These are phyloP conservation scores for Poeciliopsis turrubarensis DNA, from an alignment of 2,113 vertebrate species.

Conservation along the genomic window DNA sequence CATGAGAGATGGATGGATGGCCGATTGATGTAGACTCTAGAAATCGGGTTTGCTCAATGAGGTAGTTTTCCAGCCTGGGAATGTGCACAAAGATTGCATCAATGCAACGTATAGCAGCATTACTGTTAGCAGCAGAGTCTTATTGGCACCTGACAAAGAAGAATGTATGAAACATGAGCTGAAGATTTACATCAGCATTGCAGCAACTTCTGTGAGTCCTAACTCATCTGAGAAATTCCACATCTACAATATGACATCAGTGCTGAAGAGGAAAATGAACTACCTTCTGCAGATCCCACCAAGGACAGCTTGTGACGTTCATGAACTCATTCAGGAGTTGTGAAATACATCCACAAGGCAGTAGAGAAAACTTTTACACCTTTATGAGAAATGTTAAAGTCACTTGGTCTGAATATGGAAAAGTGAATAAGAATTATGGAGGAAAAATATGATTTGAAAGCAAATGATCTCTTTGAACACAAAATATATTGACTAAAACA, in stretches of 20 bases:
- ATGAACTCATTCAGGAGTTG: background rate
- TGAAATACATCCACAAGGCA: background rate
- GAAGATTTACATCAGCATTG: conserved; percentile 30
- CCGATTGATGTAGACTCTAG: conserved; percentile 59
- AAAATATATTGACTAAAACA: background rate
- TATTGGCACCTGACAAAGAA: conserved; percentile 55
- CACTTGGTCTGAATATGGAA: background rate
- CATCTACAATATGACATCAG: conserved; percentile 13
- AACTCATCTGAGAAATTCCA: conserved; percentile 18
- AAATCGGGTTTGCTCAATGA: conserved; percentile 38
- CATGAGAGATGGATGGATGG: conserved; percentile 12
- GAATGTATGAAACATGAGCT: conserved; percentile 4
- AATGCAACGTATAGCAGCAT: conserved; percentile 14
- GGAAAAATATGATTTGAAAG: background rate
- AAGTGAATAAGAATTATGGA: no score
- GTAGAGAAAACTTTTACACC: background rate
- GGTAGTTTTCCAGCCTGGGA: conserved; percentile 42
- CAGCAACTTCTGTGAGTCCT: conserved; percentile 13
- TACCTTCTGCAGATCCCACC: background rate
- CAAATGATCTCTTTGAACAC: background rate
- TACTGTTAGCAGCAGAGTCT: conserved; percentile 31
- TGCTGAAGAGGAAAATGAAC: background rate
- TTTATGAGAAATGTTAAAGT: background rate
- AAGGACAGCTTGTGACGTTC: background rate
- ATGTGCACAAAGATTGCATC: conserved; percentile 34